A percentile compares a stretch with the other conserved stretches of the same genome.
These are phyloP conservation scores for Choreutis nemorana DNA, from an alignment of 2,888 invertebrate genomes.

Conservation along the genomic window DNA sequence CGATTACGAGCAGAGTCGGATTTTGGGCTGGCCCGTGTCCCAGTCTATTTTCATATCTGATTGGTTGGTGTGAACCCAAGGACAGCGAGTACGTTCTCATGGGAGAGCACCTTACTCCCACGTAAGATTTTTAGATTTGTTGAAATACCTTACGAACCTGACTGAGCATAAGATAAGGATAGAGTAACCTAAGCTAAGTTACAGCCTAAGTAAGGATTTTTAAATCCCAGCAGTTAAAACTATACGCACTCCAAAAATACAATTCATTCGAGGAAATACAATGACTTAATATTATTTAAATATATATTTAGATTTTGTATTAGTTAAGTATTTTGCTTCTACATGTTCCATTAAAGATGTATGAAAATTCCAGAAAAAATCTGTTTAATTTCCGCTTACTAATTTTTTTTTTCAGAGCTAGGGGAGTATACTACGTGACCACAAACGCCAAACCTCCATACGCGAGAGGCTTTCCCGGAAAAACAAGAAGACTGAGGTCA, in stretches of 20 bases:
- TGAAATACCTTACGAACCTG: too few species aligned
- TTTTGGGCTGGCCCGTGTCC: slow-evolving; percentile 89
- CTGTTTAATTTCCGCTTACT: too few species aligned
- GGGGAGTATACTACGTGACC: slow-evolving; percentile 88
- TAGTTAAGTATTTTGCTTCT: too few species aligned
- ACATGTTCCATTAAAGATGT: too few species aligned
- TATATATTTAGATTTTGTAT: too few species aligned
- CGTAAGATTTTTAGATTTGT: slow-evolving; percentile 71
- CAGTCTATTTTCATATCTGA: slow-evolving; percentile 81
- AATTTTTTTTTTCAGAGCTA: slow-evolving; percentile 68
- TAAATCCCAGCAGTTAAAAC: too few species aligned
- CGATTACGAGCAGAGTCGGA: slow-evolving; percentile 79
- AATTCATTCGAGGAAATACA: too few species aligned
- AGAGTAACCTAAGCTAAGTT: too few species aligned
- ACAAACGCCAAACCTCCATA: slow-evolving; percentile 85
- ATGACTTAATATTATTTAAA: too few species aligned
- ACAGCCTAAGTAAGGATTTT: neutral
- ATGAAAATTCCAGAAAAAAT: too few species aligned
- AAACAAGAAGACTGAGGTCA: slow-evolving; percentile 49
- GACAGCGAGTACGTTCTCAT: slow-evolving; percentile 83
- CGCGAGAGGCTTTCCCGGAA: slow-evolving; percentile 82
- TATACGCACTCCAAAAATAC: too few species aligned
- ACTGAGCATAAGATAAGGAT: too few species aligned
- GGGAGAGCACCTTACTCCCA: slow-evolving; percentile 83
- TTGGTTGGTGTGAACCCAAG: slow-evolving; percentile 84